Base-by-base conservation (phyloP, 2,113 vertebrate species). In the Stomatorhinus ivindoensis region DNA sequence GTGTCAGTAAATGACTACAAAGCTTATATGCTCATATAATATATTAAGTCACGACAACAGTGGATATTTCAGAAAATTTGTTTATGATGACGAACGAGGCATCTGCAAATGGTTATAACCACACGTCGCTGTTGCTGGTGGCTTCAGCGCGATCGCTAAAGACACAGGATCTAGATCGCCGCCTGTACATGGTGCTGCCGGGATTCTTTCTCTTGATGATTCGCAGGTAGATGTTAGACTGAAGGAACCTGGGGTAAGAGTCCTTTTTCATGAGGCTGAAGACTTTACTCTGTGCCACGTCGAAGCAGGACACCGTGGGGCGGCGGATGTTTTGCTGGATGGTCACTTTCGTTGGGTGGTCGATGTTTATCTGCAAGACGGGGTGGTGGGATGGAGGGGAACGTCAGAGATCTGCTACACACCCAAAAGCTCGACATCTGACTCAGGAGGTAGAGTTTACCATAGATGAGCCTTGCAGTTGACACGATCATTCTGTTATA, bases 221-320 rank as follows among this genome's bases (percentile, higher is more conserved):
- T 69, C 92, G 92, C 90, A 95, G 92, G 90, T 99, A 99, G 89
- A 96, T 94, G 88, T 97, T 96, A 0, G 97, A 99, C 80, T 93
- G 94, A 44, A 99, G 95, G 92, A 99, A 99, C 51, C 98, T 96
- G 0, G 96, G 96, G 88, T 98, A 99, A 92, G 97, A 98, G 95
- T 99, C 98, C 92, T 98, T 98, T 91, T 98, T 97, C 98, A 99
- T 99, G 92, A 99, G 95, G 91, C 94, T 94, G 92, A 97, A 97
- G 39, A 99, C 95, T 90, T 94, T 97, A 89, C 53, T 95, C 93
- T 99, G 98, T 0, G 98, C 98, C 0, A 91, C 92, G 0, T 99
- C 96, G 21, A 99, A 99, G 31, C 95, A 96, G 85, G 93, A 94
- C 44, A 92, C 93, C 0, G 96, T 98, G 19, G 97, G 97, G 42